Base-by-base conservation (phyloP, 1,140 invertebrate species). In the Cydia fagiglandana region DNA sequence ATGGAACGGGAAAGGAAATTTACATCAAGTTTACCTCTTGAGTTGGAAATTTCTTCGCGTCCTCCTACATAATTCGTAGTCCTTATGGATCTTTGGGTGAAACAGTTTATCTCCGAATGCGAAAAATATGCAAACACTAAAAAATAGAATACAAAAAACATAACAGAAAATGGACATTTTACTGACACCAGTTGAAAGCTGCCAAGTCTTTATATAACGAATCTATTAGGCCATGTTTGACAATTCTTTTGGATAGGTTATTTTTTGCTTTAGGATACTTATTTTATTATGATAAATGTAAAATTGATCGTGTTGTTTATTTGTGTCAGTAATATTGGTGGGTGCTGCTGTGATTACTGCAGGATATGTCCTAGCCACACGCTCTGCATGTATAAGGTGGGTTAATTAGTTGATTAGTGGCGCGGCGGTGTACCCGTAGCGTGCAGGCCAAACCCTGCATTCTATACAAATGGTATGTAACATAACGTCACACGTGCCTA, bases 81-180 rank as follows among this genome's bases (percentile, higher is more conserved):
- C 66, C 17, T 38, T 41, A 20, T 70, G 66, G 66, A 38, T 70
- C 66, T 17, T 17, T 41, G 66, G 66, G 30, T 10, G 17, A 38
- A 70, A 73, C 78, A 80, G 80, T 78, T 76, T 79, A 76, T 74
- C 38, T 75, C 74, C 10, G 64, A 61, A 74, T 75, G 4, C 34
- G 77, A 68, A 75, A 83, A 79, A 53, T 79, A 79, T 73, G 81
- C 77, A 73, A 75, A 50, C 64, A 87, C 41, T 79, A 83, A 78
- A 81, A 84, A 84, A 47, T 80, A 78, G 82, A 86, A 83, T 76
- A 84, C 75, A 83, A 86, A 84, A 86, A 88, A 86, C 87, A 91
- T 89, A 88, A 89, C 88, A 82, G 74, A 79, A 79, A 78, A 73
- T 75, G 66, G 77, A 76, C 84, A 86, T 86, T 83, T 84, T 85